phyloP scores from a whole-genome alignment of 2,888 invertebrate genomes.

The Macrosiphum euphorbiae region DNA sequence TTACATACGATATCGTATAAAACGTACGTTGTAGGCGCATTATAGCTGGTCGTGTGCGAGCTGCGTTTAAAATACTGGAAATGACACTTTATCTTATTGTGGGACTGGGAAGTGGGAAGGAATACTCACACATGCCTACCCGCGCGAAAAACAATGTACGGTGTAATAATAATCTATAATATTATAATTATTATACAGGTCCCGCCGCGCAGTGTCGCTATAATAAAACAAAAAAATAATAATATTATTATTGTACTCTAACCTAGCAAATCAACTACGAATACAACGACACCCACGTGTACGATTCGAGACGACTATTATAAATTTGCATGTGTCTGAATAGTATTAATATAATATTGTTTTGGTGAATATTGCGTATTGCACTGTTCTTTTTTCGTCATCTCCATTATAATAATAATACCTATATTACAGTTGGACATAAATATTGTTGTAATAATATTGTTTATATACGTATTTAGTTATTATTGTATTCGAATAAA shows the following conservation, averaged over 20 bases:
- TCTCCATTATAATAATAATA: background rate
- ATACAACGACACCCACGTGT: background rate
- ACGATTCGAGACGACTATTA: background rate
- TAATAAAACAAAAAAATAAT: background rate
- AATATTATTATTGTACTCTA: background rate
- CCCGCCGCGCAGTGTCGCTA: background rate
- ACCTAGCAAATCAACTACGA: background rate
- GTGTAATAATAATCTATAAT: background rate
- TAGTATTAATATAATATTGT: background rate
- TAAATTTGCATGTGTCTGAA: background rate
- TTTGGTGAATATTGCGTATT: background rate
- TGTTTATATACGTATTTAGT: background rate
- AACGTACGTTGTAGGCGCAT: background rate
- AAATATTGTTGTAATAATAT: background rate
- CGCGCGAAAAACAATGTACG: background rate
- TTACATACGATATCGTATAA: background rate
- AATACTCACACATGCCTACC: background rate
- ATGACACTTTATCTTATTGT: background rate
- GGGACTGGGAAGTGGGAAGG: background rate
- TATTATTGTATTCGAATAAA: background rate
- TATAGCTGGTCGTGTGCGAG: no score
- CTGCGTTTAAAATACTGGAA: background rate
- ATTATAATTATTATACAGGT: background rate
- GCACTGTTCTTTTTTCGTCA: background rate
- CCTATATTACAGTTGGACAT: background rate